These are phyloP conservation scores for Synodontis membranacea DNA, from an alignment of 2,113 vertebrate genomes.

Conservation along the genomic window DNA sequence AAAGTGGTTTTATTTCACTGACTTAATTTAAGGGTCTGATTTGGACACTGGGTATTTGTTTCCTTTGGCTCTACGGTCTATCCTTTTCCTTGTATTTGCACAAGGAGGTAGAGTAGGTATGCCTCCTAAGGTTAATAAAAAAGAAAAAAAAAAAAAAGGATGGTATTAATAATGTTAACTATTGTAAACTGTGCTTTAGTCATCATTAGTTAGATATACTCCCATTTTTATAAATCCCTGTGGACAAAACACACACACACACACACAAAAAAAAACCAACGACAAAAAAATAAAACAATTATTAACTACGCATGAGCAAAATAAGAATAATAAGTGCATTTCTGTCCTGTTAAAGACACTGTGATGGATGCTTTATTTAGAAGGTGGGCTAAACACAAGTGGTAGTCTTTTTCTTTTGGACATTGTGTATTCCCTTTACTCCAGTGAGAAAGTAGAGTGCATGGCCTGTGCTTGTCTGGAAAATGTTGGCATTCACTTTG, in stretches of 20 bases:
- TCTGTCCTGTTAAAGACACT: not conserved
- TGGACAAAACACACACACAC: too few relatives aligned
- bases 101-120: slow-evolving; percentile 55
- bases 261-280: too few relatives aligned
- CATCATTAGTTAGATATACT: not conserved
- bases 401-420: not conserved
- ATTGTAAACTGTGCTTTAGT: not conserved
- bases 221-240: not conserved
- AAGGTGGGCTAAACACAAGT: not conserved
- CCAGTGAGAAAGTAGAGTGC: slow-evolving; percentile 53
- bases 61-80: slow-evolving; percentile 59
- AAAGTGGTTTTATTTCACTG: slow-evolving; percentile 27
- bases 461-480: slow-evolving; percentile 67
- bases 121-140: slow-evolving; percentile 8
- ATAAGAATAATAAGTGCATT: slow-evolving; percentile 24
- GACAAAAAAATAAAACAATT: not conserved
- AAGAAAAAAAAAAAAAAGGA: slow-evolving; percentile 4
- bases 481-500: slow-evolving; percentile 61
- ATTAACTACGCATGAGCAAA: not conserved
- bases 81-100: slow-evolving; percentile 69
- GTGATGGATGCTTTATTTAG: not conserved
- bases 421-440: slow-evolving; percentile 44
- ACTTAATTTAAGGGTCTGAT: slow-evolving; percentile 44
- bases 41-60: slow-evolving; percentile 40
- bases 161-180: not conserved